phyloP scores from a whole-genome alignment of 2,113 vertebrate species.

The Puma concolor region DNA sequence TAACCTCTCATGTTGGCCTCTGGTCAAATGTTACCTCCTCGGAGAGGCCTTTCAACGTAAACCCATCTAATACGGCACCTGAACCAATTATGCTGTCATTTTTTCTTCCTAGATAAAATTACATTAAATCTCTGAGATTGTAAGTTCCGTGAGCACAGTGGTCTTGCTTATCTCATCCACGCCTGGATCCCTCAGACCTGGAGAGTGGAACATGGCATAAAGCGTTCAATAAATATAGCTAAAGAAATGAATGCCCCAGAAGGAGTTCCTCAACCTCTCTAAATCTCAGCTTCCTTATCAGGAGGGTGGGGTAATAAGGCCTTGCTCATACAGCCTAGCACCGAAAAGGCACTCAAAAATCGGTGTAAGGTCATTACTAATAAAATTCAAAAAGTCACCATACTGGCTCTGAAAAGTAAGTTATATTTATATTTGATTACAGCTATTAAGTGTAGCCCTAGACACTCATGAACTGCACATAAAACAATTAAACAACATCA shows the following conservation, averaged over 20 bases:
- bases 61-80: neutral
- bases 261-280: neutral
- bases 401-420: neutral
- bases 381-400: neutral
- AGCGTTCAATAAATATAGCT: neutral
- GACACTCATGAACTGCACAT: neutral
- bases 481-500: neutral
- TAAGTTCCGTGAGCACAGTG: neutral
- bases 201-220: neutral
- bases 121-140: neutral
- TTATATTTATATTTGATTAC: neutral
- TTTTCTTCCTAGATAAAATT: neutral
- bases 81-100: neutral
- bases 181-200: neutral
- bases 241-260: neutral
- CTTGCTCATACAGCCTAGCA: neutral
- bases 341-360: neutral
- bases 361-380: neutral
- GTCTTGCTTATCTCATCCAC: neutral
- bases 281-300: neutral
- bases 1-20: neutral
- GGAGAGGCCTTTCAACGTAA: neutral
- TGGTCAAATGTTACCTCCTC: neutral
- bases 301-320: neutral
- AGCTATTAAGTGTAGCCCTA: neutral